A percentile compares a stretch with the other conserved stretches of the same genome.
Evolutionary conservation across 2,797 vertebrate genomes (phyloP).

Genomic region (Phrynocephalus guinanensis): DNA sequence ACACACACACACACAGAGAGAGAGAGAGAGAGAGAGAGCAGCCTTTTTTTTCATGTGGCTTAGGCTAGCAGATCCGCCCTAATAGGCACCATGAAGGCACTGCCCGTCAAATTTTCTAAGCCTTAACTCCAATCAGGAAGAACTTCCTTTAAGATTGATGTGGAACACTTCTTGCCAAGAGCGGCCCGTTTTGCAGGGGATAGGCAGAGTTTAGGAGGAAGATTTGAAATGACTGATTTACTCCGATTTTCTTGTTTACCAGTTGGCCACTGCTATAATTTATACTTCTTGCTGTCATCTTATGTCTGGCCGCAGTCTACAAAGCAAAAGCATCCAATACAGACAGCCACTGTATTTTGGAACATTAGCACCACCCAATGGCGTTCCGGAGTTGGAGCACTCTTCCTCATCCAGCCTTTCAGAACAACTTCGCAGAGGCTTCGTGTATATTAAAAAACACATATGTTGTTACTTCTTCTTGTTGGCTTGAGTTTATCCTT

Average conservation of each 20-base stretch:
- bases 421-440: constrained; percentile 1
- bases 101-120: constrained; percentile 48
- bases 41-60: constrained; percentile 47
- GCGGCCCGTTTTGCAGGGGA: constrained; percentile 56
- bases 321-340: neutral
- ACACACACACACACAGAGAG: too few species aligned
- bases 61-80: constrained; percentile 46
- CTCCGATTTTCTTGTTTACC: constrained; percentile 66
- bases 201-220: constrained; percentile 67
- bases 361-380: constrained; percentile 71
- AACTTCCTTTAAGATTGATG: constrained; percentile 53
- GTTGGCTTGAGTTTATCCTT: neutral
- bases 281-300: constrained; percentile 57
- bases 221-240: constrained; percentile 71
- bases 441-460: neutral
- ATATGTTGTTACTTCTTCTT: neutral
- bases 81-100: constrained; percentile 41
- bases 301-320: constrained; percentile 47
- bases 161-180: constrained; percentile 60
- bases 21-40: neutral
- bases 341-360: constrained; percentile 58
- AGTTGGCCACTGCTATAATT: constrained; percentile 67
- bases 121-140: constrained; percentile 45
- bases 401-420: constrained; percentile 1
- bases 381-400: constrained; percentile 53